Conservation (phyloP, 2,888 invertebrate genomes). For the Thecophora atra region DNA sequence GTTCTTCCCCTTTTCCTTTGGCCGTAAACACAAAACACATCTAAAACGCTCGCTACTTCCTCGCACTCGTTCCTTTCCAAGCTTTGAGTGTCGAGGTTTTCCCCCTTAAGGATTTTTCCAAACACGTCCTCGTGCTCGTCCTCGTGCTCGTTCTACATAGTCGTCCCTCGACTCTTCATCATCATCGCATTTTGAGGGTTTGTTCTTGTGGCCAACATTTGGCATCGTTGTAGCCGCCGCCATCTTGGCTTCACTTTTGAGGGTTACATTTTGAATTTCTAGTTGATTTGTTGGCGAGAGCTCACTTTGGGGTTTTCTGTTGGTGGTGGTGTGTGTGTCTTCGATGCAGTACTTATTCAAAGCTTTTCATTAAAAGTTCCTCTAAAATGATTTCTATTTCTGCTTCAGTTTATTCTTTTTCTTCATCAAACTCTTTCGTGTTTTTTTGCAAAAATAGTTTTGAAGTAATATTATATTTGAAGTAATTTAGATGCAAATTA, state of each 20-base stretch:
- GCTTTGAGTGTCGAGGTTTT: not conserved
- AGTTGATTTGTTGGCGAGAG: slow-evolving; percentile 42
- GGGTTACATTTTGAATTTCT: slow-evolving; percentile 39
- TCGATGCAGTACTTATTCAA: not conserved
- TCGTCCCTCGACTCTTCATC: not conserved
- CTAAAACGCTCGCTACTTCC: slow-evolving; percentile 28
- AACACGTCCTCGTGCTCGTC: not conserved
- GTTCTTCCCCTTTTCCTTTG: slow-evolving; percentile 35
- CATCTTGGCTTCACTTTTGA: slow-evolving; percentile 43
- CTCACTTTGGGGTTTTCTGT: slow-evolving; percentile 21
- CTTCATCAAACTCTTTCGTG: too few species aligned
- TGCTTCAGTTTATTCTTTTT: too few species aligned
- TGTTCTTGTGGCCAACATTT: slow-evolving; percentile 65
- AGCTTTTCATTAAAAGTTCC: too few species aligned
- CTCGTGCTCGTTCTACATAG: not conserved
- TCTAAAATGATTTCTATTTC: too few species aligned
- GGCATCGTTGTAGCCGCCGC: slow-evolving; percentile 51
- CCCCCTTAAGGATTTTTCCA: not conserved
- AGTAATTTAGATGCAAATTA: too few species aligned
- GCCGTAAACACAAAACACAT: slow-evolving; percentile 31
- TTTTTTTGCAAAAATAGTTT: too few species aligned
- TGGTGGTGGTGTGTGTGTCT: not conserved
- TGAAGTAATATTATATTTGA: not conserved
- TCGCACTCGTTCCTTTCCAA: not conserved
- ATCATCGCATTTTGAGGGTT: slow-evolving; percentile 58